Conservation (phyloP, 2,113 vertebrate genomes). For the Aptenodytes patagonicus region DNA sequence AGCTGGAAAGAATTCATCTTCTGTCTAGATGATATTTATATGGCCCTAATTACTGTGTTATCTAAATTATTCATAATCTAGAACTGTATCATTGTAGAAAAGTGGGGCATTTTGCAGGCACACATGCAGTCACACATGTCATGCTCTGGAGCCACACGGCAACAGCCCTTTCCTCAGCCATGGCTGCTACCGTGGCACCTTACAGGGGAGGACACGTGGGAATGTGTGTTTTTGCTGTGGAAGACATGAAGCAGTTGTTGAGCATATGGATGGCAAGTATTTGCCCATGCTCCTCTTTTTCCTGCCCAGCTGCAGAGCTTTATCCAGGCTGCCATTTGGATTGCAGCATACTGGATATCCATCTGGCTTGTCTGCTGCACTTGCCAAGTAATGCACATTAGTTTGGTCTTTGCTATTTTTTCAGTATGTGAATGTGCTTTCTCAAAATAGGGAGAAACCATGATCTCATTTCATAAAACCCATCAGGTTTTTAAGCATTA, state of each 20-base stretch:
- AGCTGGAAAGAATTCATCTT: not conserved
- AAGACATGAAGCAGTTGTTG: not conserved
- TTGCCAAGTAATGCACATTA: not conserved
- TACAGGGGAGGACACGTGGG: fast-evolving
- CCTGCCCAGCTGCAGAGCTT: not conserved
- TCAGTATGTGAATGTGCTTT: not conserved
- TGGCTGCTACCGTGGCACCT: fast-evolving
- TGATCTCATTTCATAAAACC: not conserved
- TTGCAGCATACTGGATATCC: not conserved
- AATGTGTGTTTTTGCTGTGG: not conserved
- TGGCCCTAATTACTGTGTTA: not conserved
- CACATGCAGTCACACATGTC: no score
- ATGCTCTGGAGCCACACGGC: not conserved
- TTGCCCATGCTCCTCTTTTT: not conserved
- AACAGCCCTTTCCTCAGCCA: not conserved
- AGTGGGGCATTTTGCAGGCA: not conserved
- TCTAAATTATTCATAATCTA: not conserved
- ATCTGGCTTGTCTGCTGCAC: not conserved
- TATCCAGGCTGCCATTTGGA: not conserved
- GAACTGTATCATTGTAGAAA: not conserved
- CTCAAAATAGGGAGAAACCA: not conserved
- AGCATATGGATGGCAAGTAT: not conserved
- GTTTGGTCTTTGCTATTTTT: not conserved
- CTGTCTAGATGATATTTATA: not conserved
- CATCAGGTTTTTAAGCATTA: not conserved